These are phyloP conservation scores for Hemiscyllium ocellatum DNA, from an alignment of 2,113 vertebrate genomes.

Conservation along the genomic window DNA sequence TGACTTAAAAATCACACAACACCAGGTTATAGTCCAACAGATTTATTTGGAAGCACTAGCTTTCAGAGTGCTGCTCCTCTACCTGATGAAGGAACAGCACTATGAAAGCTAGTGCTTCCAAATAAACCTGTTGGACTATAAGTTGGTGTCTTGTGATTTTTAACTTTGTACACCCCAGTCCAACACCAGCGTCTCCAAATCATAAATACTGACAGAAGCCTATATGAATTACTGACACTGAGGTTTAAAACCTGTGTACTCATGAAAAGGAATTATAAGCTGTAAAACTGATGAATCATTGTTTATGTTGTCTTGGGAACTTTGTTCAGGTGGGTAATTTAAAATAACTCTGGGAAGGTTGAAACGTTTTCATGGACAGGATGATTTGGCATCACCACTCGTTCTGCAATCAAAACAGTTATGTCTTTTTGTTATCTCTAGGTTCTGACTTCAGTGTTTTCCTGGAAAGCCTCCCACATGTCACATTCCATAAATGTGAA, in stretches of 20 bases:
- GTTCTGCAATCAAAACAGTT: neutral
- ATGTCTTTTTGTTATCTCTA: neutral
- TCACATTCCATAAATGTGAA: neutral
- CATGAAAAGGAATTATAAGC: neutral
- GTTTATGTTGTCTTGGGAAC: neutral
- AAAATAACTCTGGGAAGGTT: neutral
- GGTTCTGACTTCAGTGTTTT: neutral
- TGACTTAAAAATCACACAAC: too few species aligned
- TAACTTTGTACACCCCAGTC: too few species aligned
- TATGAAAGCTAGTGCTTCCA: too few species aligned
- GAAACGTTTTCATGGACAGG: neutral
- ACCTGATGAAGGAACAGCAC: too few species aligned
- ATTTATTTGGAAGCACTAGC: too few species aligned
- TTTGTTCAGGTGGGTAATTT: neutral
- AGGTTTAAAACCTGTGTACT: neutral
- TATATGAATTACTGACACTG: too few species aligned
- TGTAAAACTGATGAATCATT: neutral
- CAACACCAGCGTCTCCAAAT: too few species aligned
- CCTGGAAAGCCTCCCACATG: neutral
- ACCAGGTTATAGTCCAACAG: too few species aligned
- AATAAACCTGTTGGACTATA: too few species aligned
- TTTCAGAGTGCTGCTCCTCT: too few species aligned
- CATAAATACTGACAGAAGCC: too few species aligned
- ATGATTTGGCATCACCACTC: neutral
- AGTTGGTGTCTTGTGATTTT: too few species aligned